Percentiles rank a stretch among this genome's conserved stretches.
Conservation (phyloP, 1,140 invertebrate genomes). For the Drosophila rhopaloa region DNA sequence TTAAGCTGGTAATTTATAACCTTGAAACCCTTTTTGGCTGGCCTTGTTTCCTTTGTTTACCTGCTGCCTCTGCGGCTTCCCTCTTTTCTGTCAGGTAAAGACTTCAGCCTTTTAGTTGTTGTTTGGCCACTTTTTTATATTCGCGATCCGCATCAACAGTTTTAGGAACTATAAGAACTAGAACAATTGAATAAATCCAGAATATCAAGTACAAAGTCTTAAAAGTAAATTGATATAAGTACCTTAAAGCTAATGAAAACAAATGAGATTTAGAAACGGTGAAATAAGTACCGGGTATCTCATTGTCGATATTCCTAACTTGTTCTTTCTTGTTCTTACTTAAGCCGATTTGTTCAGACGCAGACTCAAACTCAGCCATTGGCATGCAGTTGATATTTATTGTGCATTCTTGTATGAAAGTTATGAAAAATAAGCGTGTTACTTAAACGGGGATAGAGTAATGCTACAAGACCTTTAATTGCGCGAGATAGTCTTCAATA, state of each 20-base stretch:
- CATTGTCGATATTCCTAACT: neutral
- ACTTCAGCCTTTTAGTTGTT: slow-evolving; percentile 48
- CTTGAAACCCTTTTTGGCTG: slow-evolving; percentile 72
- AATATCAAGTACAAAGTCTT: too few relatives aligned
- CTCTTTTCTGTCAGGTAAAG: slow-evolving; percentile 11
- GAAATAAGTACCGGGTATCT: neutral
- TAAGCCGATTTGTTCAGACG: neutral
- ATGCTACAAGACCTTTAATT: neutral
- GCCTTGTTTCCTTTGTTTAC: slow-evolving; percentile 54
- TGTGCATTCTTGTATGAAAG: neutral
- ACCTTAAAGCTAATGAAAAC: too few relatives aligned
- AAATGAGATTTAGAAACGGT: too few relatives aligned
- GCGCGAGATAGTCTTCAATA: too few relatives aligned
- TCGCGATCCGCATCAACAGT: neutral
- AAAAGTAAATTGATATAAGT: too few relatives aligned
- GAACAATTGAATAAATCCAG: too few relatives aligned
- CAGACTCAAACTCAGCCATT: slow-evolving; percentile 16
- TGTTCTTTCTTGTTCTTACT: neutral
- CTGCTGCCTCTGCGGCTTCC: slow-evolving; percentile 13
- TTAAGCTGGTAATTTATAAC: slow-evolving; percentile 66
- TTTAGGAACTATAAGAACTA: too few relatives aligned
- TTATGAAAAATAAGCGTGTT: slow-evolving; percentile 5
- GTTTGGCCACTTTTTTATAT: slow-evolving; percentile 32
- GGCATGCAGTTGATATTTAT: slow-evolving; percentile 44
- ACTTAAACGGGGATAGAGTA: slow-evolving; percentile 10